A percentile compares a stretch with the other conserved stretches of the same genome.
These are phyloP conservation scores for Nineta flava DNA, from an alignment of 2,888 invertebrate species.

Conservation along the genomic window DNA sequence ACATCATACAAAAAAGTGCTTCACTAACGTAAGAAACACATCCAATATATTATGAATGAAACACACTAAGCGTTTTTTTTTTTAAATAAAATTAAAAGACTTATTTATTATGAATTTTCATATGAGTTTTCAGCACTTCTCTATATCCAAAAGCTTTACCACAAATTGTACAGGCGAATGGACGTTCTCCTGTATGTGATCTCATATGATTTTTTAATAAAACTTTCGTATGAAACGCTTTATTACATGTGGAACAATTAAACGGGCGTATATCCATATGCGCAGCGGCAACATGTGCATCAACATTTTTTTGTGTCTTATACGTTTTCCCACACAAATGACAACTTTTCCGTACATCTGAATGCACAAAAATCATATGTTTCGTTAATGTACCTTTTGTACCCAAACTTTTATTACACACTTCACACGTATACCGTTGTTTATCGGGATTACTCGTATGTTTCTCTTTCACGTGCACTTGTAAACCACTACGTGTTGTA, in stretches of 20 bases:
- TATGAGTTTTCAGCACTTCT: not conserved
- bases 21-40: too few relatives aligned
- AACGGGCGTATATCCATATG: conserved; percentile 1
- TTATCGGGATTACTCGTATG: not conserved
- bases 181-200: conserved; percentile 1
- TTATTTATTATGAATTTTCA: conserved; percentile 1
- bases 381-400: not conserved
- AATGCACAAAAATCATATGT: not conserved
- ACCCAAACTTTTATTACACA: not conserved
- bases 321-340: not conserved
- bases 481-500: not conserved
- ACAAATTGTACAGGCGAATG: not conserved
- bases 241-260: not conserved
- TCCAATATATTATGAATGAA: too few relatives aligned
- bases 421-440: not conserved
- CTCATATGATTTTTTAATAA: not conserved
- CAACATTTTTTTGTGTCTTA: conserved; percentile 1
- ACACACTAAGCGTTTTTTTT: too few relatives aligned
- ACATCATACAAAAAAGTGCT: too few relatives aligned
- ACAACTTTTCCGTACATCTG: not conserved
- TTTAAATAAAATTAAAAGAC: not conserved
- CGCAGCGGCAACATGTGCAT: not conserved
- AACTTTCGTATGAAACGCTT: not conserved
- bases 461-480: not conserved
- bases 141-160: not conserved